phyloP scores from a whole-genome alignment of 2,113 vertebrate genomes.

The Gobiocypris rarus region DNA sequence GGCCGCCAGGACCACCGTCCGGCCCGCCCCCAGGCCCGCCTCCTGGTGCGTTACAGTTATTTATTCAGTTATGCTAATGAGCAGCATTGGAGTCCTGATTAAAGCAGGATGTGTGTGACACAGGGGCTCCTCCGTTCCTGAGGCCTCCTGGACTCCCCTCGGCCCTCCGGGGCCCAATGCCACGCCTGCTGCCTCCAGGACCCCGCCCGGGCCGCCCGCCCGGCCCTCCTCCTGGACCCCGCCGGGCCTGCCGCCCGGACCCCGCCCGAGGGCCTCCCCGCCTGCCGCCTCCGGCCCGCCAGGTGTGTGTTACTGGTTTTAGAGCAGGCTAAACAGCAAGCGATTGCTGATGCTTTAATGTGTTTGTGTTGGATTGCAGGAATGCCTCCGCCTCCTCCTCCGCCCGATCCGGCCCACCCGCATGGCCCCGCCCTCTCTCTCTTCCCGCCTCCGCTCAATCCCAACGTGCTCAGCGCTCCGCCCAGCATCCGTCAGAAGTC shows the following conservation, averaged over 20 bases:
- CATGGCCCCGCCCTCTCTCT: conserved; percentile 85
- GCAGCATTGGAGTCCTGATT: background rate
- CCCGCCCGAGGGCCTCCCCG: conserved; percentile 95
- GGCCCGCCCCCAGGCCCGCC: conserved; percentile 79
- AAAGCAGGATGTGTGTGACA: background rate
- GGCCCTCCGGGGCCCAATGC: conserved; percentile 88
- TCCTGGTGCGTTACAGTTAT: conserved; percentile 78
- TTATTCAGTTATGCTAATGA: background rate
- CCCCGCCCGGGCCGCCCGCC: conserved; percentile 94
- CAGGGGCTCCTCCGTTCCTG: conserved; percentile 95
- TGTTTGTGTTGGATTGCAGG: conserved; percentile 70
- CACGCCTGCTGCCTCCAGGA: conserved; percentile 92
- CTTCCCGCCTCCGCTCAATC: conserved; percentile 86
- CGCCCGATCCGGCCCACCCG: conserved; percentile 85
- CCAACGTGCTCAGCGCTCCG: conserved; percentile 93
- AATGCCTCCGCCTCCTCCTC: conserved; percentile 94
- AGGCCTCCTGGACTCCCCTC: conserved; percentile 92
- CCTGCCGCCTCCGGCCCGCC: conserved; percentile 92
- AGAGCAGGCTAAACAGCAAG: too few relatives aligned
- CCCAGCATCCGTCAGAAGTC: conserved; percentile 92
- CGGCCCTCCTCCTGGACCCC: conserved; percentile 92
- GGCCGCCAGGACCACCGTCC: conserved; percentile 94
- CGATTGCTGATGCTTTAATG: too few relatives aligned
- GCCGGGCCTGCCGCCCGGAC: conserved; percentile 92
- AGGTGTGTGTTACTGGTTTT: conserved; percentile 71